Percentiles rank a stretch among this genome's conserved stretches.
Evolutionary conservation across 2,888 invertebrate genomes (phyloP).

Genomic region (Autographa gamma): DNA sequence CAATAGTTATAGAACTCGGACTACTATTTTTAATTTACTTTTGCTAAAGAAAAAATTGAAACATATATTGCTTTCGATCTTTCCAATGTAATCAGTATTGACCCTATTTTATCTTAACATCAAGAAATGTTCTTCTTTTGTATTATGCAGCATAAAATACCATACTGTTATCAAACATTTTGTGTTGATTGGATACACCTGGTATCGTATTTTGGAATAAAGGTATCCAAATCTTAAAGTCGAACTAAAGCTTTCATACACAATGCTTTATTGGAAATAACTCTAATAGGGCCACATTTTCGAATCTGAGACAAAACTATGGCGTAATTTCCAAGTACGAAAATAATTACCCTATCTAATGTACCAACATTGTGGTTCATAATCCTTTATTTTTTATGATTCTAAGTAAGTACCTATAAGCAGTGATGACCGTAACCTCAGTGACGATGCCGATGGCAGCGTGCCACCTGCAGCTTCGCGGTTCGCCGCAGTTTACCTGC

Average conservation of each 20-base stretch:
- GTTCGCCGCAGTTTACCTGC: constrained; percentile 77
- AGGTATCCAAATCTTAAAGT: not conserved
- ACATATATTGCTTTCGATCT: not conserved
- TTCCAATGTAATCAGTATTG: not conserved
- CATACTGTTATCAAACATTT: too few relatives aligned
- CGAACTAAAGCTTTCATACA: not conserved
- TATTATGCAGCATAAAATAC: too few relatives aligned
- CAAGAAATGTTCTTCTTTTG: too few relatives aligned
- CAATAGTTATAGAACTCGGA: not conserved
- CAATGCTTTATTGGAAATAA: not conserved
- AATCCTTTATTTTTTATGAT: constrained; percentile 9
- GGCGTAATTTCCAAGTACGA: not conserved
- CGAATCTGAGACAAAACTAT: not conserved
- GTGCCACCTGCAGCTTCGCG: constrained; percentile 66
- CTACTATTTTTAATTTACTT: not conserved
- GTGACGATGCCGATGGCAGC: constrained; percentile 63
- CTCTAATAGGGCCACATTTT: not conserved
- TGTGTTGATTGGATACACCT: too few relatives aligned
- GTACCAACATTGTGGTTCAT: not conserved
- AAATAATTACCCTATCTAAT: not conserved
- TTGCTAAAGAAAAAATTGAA: not conserved
- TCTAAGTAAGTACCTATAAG: constrained; percentile 27
- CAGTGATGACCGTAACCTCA: constrained; percentile 70
- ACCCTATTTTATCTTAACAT: too few relatives aligned
- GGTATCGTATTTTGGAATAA: too few relatives aligned